Percentiles rank a stretch among this genome's conserved stretches.
Evolutionary conservation across 2,888 invertebrate genomes (phyloP).

Genomic region (Luffia ferchaultella): DNA sequence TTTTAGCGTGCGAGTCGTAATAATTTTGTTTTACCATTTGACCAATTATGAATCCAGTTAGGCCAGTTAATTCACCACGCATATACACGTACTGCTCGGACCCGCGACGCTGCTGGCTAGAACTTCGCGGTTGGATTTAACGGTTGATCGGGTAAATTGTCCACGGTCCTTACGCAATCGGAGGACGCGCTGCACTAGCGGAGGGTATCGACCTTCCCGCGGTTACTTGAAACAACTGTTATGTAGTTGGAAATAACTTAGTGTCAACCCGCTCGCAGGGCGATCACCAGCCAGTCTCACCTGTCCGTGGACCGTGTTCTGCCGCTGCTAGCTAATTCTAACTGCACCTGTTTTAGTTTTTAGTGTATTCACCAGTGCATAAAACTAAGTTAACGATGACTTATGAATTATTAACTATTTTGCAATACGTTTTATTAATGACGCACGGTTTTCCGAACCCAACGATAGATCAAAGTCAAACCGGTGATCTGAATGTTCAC

Average conservation of each 20-base stretch:
- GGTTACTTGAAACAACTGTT: conserved; percentile 62
- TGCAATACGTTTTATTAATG: not conserved
- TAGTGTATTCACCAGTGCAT: conserved; percentile 21
- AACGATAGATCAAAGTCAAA: conserved; percentile 75
- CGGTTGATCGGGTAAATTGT: conserved; percentile 21
- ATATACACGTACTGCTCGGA: too few relatives aligned
- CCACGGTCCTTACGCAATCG: conserved; percentile 44
- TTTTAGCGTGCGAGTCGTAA: too few relatives aligned
- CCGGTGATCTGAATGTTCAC: conserved; percentile 81
- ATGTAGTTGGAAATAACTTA: conserved; percentile 58
- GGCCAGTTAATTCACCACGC: too few relatives aligned
- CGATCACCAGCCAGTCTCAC: conserved; percentile 33
- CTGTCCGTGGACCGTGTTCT: conserved; percentile 25
- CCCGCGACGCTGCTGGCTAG: not conserved
- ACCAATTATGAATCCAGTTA: too few relatives aligned
- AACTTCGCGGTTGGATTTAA: conserved; percentile 6
- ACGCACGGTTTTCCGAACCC: conserved; percentile 6
- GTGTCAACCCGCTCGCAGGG: conserved; percentile 29
- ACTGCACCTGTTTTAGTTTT: conserved; percentile 15
- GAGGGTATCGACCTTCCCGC: conserved; percentile 62
- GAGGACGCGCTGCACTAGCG: conserved; percentile 41
- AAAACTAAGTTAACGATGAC: conserved; percentile 9
- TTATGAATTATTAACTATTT: conserved; percentile 2
- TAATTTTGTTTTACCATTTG: too few relatives aligned
- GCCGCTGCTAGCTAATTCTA: not conserved